Base-by-base conservation (phyloP, 53 echinoderm and acorn worm species). In the Pentamera pediparva region DNA sequence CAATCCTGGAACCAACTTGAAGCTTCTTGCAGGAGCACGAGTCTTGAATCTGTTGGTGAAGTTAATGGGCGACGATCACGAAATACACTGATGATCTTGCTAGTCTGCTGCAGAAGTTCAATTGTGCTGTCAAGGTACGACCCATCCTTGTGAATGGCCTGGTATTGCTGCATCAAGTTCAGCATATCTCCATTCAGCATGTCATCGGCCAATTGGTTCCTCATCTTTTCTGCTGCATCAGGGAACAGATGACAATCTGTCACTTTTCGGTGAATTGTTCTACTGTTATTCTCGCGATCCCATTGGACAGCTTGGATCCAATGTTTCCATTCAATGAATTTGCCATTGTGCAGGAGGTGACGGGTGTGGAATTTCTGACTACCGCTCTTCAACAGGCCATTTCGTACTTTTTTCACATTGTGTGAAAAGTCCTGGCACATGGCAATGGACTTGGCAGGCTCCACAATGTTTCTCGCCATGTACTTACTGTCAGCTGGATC, bases 161-260 rank as follows among this genome's bases (percentile, higher is more conserved):
- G 36, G 35, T 76, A 58, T 15, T 9, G 39, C 60, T 76, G 11
- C 59, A 76, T 59, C 3, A 76, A 61, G 20, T 76, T 24, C 4
- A 76, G 35, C 7, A 43, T 43, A 54, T 76, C 41, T 1, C 8
- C 61, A 38, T 76, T 38, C 0, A 60, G 25, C 76, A 76, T 60
- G 6, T 76, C 61, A 27, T 76, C 60, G 20, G 61, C 76, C 13
- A 76, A 61, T n/a, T 76, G 61, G 29, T 60, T 76, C 15, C 76
- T 29, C 61, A 76, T 76, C 43, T 76, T 76, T 43, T 76, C 76
- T 11, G 43, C 36, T 9, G 22, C 13, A 25, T 41, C 40, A 4
- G 76, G 76, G 38, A 43, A 59, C 0, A 59, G 7, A 1, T 60
- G 58, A 11, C 22, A 19, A 15, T 29, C 25, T 2, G 60, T 8